Evolutionary conservation across 1,140 invertebrate species (phyloP), one percentile per base, ranked within the genome.

Genomic region (Contarinia nasturtii): DNA sequence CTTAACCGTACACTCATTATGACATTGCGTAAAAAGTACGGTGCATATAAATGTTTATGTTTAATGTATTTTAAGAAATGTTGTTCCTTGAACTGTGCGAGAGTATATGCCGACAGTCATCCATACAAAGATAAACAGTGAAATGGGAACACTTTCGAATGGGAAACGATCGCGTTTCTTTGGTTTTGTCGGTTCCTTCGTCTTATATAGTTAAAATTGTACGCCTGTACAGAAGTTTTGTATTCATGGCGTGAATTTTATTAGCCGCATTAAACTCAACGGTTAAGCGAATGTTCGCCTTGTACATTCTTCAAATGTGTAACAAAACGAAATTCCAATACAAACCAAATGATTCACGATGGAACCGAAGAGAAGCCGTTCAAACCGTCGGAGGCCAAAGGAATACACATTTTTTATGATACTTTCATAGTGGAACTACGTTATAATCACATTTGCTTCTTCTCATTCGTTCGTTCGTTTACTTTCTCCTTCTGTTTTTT

Each of bases 311-410:
- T 40, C 36, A 51, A 48, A 44, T 20, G 38, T 46, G 48, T 44
- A 42, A 38, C 21, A 48, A 40, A 34, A 15, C 18, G 49, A 49
- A 49, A 55, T 52, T 57, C 50, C 57, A 52, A 58, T 58, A 52
- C 50, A 59, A 58, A 57, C 55, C 57, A 49, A 19, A 49, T 52
- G 58, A 58, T 55, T 55, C 53, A 58, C 57, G 56, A 49, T 20
- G 18, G 50, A 47, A 47, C 22, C 37, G 38, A 42, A 45, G 41
- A 38, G 38, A 42, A 45, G 41, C 42, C 50, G 52, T 56, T 55
- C 41, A 49, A 50, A 54, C 34, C 48, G 46, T 37, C 40, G 45
- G n/a, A 22, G 34, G 42, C 44, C 50, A 10, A 27, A 3, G 27
- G 27, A 27, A 27, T 5, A 27, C 4, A 27, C 3, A 10, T 27